These are phyloP conservation scores for Mola mola DNA, from an alignment of 2,113 vertebrate genomes.

Conservation along the genomic window DNA sequence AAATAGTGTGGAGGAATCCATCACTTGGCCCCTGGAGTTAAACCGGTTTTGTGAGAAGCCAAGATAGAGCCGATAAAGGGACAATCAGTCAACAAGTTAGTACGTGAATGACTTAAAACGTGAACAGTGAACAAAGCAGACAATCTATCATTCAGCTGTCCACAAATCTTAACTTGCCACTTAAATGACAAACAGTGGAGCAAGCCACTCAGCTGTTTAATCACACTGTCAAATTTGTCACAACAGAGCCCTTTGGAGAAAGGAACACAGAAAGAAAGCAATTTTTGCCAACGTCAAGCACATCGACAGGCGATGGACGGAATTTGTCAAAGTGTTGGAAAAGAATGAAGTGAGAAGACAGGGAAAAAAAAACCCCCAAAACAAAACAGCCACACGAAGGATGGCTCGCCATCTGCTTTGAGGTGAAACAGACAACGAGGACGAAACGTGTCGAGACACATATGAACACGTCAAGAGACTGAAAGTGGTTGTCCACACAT, in stretches of 20 bases:
- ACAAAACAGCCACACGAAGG: neutral
- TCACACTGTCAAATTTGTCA: conserved; percentile 59
- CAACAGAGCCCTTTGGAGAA: conserved; percentile 19
- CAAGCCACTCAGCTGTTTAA: conserved; percentile 49
- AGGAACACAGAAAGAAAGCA: conserved; percentile 19
- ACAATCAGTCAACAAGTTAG: no score
- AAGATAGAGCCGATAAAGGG: no score
- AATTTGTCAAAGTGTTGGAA: conserved; percentile 41
- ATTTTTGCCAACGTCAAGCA: conserved; percentile 17
- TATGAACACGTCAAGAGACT: no score
- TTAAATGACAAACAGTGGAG: conserved; percentile 41
- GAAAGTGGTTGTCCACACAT: neutral
- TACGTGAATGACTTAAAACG: conserved; percentile 25
- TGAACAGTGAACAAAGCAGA: no score
- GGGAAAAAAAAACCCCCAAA: neutral
- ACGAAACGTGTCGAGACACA: no score
- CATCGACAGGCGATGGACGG: neutral
- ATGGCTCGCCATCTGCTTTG: conserved; percentile 18
- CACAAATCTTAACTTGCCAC: conserved; percentile 32
- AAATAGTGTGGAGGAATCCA: no score
- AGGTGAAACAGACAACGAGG: conserved; percentile 27
- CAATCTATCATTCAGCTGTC: conserved; percentile 19
- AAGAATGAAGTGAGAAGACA: conserved; percentile 17
- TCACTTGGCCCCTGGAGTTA: no score
- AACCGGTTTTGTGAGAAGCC: no score